Base-by-base conservation (phyloP, 2,113 vertebrate species). In the Ictidomys tridecemlineatus region DNA sequence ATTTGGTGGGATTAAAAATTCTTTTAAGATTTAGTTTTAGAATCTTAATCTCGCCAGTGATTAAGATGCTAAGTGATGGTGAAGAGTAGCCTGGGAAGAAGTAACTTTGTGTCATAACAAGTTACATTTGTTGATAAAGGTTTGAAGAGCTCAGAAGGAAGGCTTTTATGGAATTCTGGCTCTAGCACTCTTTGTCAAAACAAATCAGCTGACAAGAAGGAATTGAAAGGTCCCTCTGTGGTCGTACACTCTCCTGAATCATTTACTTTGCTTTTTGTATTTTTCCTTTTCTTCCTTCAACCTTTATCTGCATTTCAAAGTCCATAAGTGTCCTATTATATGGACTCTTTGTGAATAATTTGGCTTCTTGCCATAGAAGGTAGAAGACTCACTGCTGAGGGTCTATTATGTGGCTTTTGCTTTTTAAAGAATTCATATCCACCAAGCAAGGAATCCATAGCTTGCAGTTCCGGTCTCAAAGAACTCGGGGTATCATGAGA, bases 161-260 rank as follows among this genome's bases (percentile, higher is more conserved):
- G 16, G n/a, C 65, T 94, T 87, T 85, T 82, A 45, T 39, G 67
- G 32, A 67, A 93, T 85, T 92, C 58, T 78, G 67, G 73, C 34
- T 93, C 24, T 45, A 87, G 65, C 4, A 45, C 5, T 89, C 93
- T 95, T 93, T 91, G 79, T 92, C 56, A 93, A 89, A 95, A 94
- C 88, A 94, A 72, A 95, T 96, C 83, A 89, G 32, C 48, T 58
- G 91, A 88, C 37, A 79, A 85, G 88, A 89, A 69, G 53, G 89
- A 72, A 63, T 14, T 48, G 93, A 91, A 91, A 45, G 39, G 34
- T 76, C 39, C 34, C 32, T 93, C 37, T 94, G 24, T 53, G 42
- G 17, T 30, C 30, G 9, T 22, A 24, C 1, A 24, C 30, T 76
- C 42, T 77, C 32, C 56, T 63, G 30, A 28, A 20, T 58, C 42